phyloP scores from a whole-genome alignment of 2,113 vertebrate genomes.

The Nibea albiflora region DNA sequence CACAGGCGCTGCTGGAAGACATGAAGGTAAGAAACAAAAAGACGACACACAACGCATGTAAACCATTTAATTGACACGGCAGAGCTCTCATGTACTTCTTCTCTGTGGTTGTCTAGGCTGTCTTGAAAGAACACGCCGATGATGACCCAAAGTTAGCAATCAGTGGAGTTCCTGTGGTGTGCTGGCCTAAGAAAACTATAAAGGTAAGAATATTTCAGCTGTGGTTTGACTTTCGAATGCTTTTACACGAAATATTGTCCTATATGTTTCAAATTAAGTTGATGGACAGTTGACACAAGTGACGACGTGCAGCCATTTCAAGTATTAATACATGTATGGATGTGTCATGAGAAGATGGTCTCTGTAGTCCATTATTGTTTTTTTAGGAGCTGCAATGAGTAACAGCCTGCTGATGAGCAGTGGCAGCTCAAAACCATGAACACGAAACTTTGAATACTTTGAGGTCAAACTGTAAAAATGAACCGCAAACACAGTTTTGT shows the following conservation, averaged over 20 bases:
- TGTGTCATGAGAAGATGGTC: neutral
- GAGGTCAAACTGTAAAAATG: neutral
- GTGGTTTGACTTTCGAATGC: neutral
- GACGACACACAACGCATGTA: neutral
- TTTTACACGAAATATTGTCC: neutral
- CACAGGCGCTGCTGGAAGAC: conserved; percentile 92
- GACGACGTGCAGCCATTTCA: neutral
- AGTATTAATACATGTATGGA: neutral
- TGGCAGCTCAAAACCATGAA: neutral
- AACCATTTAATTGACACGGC: neutral
- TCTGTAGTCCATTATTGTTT: neutral
- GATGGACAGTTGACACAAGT: neutral
- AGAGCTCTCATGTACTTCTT: neutral
- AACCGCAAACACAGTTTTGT: too few species aligned
- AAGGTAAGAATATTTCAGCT: conserved; percentile 86
- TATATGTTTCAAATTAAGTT: neutral
- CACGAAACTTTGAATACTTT: neutral
- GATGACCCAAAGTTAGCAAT: conserved; percentile 93
- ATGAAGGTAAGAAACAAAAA: conserved; percentile 88
- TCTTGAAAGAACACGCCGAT: conserved; percentile 94
- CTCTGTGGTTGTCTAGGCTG: conserved; percentile 81
- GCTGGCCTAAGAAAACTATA: conserved; percentile 91
- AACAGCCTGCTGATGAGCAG: neutral
- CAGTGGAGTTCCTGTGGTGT: conserved; percentile 93
- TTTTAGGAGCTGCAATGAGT: neutral